Evolutionary conservation across 2,888 invertebrate genomes (phyloP), one percentile per base, ranked within the genome.

Genomic region (Corythucha ciliata): DNA sequence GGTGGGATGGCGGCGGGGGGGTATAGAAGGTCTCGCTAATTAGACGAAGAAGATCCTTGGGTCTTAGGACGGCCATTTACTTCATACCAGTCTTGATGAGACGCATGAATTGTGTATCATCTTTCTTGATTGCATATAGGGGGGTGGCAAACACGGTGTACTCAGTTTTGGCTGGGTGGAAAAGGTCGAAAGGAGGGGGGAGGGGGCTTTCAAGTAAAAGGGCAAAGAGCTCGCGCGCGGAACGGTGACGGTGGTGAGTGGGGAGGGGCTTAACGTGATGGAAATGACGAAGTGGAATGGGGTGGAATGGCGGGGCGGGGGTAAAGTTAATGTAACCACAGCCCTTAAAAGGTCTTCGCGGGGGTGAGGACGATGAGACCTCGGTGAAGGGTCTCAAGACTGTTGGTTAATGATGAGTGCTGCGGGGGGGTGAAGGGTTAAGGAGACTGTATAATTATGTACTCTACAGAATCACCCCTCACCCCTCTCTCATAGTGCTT

Each of bases 271-370:
- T 46, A 42, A 44, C 41, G 51, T 26, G 45, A 51, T n/a, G n/a
- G n/a, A n/a, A n/a, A n/a, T n/a, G n/a, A n/a, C n/a, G n/a, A n/a
- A n/a, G n/a, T n/a, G n/a, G n/a, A n/a, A n/a, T n/a, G n/a, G n/a
- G n/a, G n/a, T n/a, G n/a, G n/a, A n/a, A 21, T n/a, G 40, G 40
- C 21, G 3, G 18, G 14, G 22, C 6, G 18, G 40, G 47, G 32
- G 45, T 34, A 50, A 54, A 57, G 57, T 57, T 57, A 57, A 57
- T 57, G 57, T 57, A 57, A 55, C 57, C 57, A 54, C 57, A 53
- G 41, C 47, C 52, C 47, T 48, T 52, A 52, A 48, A 48, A 48
- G 54, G 49, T 51, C 50, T 42, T 50, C 36, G 33, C 46, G 14
- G 37, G 47, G n/a, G n/a, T n/a, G n/a, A n/a, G n/a, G n/a, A n/a